Conservation (phyloP, 1,140 invertebrate species). For the roundworm (Caenorhabditis elegans) region WBcel235 BX284606.5:10537501-10538000, state of each 20-base stretch:
- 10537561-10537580: background rate
- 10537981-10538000: no score
- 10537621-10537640: slow-evolving; percentile 1
- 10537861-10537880: background rate
- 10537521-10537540: background rate
- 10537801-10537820: background rate
- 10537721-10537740: background rate
- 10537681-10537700: background rate
- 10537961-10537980: no score
- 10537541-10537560: background rate
- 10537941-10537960: no score
- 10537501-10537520: background rate
- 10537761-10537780: background rate
- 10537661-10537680: no score
- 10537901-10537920: no score
- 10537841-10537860: background rate
- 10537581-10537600: background rate
- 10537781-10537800: background rate
- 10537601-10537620: background rate
- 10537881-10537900: background rate
- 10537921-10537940: no score
- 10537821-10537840: background rate
- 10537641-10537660: background rate
- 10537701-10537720: background rate
- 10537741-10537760: background rate